Base-by-base conservation (phyloP, 2,888 invertebrate species). In the Chrysomela aeneicollis region DNA sequence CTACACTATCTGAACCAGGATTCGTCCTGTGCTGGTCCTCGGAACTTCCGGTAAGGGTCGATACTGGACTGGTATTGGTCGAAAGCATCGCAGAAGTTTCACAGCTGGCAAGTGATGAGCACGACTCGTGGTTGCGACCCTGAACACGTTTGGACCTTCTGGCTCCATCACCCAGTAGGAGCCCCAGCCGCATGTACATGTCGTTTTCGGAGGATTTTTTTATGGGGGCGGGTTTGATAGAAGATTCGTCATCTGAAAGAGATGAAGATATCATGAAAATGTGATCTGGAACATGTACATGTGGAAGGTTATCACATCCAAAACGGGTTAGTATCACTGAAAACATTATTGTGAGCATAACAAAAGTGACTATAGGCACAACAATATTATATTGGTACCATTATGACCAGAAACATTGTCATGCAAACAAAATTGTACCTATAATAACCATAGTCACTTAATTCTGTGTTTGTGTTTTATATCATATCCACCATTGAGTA, bases 11-110 rank as follows among this genome's bases (percentile, higher is more conserved):
- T 22, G 88, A 87, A 59, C 89, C 85, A 60, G 89, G 89, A 75
- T 85, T 85, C 50, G 78, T 79, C 30, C 81, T 70, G 35, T 87
- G 84, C 71, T 82, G 81, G 64, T 88, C 89, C 75, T 93, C 94
- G 0, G 93, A 93, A 0, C 93, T 93, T 1, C 92, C 94, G 2
- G 94, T 94, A 47, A 95, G 84, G 0, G 94, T 95, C 26, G 94
- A 94, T n/a, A 95, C 90, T 59, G 94, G 94, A 79, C 94, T 94
- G 37, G 93, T 93, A 76, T 94, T 94, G 63, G 90, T 90, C 22
- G 93, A 92, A 55, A 91, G 89, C 58, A 92, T 85, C 0, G 91
- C 77, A 3, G 79, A 73, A 6, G 87, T 86, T 66, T 88, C 88
- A 64, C 87, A 84, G 50, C 87, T 88, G 12, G 87, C 87, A 61